Evolutionary conservation across 2,888 invertebrate genomes (phyloP).

Genomic region (Acleris cristana): DNA sequence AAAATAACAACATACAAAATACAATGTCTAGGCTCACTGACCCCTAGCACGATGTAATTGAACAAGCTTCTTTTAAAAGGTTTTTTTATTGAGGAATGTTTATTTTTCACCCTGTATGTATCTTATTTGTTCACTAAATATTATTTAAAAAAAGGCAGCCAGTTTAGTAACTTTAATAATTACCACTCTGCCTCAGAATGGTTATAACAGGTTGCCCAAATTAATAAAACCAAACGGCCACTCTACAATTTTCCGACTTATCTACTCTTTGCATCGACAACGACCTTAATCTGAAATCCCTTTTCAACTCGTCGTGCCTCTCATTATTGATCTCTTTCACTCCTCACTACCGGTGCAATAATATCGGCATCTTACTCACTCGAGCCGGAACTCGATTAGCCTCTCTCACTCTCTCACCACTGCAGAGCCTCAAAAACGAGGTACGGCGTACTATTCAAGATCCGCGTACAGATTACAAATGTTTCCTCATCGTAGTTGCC

Average conservation of each 20-base stretch:
- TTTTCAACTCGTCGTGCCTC: slow-evolving; percentile 83
- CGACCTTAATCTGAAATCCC: slow-evolving; percentile 85
- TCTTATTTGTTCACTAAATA: too few relatives aligned
- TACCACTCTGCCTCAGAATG: slow-evolving; percentile 12
- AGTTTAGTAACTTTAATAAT: background rate
- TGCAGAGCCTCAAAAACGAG: slow-evolving; percentile 83
- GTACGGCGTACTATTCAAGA: slow-evolving; percentile 60
- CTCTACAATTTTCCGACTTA: slow-evolving; percentile 63
- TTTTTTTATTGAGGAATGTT: too few relatives aligned
- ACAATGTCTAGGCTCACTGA: too few relatives aligned
- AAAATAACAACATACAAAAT: too few relatives aligned
- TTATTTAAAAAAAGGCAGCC: too few relatives aligned
- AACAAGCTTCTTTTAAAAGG: too few relatives aligned
- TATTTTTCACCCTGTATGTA: too few relatives aligned
- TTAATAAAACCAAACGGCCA: slow-evolving; percentile 14
- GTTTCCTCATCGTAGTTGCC: slow-evolving; percentile 67
- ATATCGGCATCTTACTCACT: slow-evolving; percentile 59
- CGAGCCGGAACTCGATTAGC: slow-evolving; percentile 47
- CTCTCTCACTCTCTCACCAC: slow-evolving; percentile 70
- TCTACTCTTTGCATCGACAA: slow-evolving; percentile 78
- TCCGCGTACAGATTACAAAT: slow-evolving; percentile 68
- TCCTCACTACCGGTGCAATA: slow-evolving; percentile 84
- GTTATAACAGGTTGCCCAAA: background rate
- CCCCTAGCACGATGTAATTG: too few relatives aligned
- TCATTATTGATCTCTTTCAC: slow-evolving; percentile 85